Conservation (phyloP, 2,113 vertebrate species). For the Ia io region DNA sequence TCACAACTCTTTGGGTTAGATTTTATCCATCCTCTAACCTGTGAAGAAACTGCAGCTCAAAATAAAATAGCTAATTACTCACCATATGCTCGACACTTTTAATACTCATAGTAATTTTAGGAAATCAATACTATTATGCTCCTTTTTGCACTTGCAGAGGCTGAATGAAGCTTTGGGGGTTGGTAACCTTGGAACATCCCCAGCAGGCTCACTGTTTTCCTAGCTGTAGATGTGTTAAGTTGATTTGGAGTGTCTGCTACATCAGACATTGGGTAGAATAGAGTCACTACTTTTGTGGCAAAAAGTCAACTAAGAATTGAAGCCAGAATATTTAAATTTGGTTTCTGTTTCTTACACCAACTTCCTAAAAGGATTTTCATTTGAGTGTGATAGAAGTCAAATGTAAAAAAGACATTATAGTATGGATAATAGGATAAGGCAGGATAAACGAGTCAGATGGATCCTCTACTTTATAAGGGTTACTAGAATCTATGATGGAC, state of each 20-base stretch:
- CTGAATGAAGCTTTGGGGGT: neutral
- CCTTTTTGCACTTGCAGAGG: neutral
- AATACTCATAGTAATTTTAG: neutral
- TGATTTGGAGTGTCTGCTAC: neutral
- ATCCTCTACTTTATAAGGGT: neutral
- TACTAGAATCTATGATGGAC: neutral
- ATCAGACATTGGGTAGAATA: neutral
- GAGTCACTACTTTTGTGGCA: neutral
- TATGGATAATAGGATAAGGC: neutral
- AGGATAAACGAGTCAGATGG: neutral
- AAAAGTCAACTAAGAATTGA: neutral
- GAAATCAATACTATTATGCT: neutral
- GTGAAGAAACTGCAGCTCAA: neutral
- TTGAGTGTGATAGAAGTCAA: neutral
- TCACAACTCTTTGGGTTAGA: neutral
- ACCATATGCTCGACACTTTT: neutral
- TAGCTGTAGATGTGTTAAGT: neutral
- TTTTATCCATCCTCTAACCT: neutral
- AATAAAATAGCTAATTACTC: neutral
- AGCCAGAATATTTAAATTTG: slow-evolving; percentile 13
- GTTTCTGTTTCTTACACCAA: neutral
- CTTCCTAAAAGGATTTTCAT: neutral
- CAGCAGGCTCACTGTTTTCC: neutral
- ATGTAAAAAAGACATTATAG: neutral
- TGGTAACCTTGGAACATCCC: neutral